These are phyloP conservation scores for Melinopterus prodromus DNA, from an alignment of 2,888 invertebrate species.

Conservation along the genomic window DNA sequence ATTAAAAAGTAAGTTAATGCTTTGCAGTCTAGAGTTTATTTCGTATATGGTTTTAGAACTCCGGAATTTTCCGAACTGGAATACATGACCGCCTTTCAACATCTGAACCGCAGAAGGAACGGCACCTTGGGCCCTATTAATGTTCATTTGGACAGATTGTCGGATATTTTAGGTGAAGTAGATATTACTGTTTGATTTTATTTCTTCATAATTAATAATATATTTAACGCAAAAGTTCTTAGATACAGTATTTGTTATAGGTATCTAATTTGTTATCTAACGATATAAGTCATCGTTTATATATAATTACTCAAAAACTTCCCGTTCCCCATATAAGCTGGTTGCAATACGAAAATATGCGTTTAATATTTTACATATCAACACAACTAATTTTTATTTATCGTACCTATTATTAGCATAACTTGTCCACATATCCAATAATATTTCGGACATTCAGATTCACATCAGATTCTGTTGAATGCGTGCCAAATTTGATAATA, in stretches of 20 bases:
- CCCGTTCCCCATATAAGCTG: constrained; percentile 64
- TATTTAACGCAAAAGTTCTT: too few relatives aligned
- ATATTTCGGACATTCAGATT: constrained; percentile 63
- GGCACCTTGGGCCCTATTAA: constrained; percentile 67
- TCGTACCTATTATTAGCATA: constrained; percentile 70
- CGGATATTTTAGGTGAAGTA: constrained; percentile 84
- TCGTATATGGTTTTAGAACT: too few relatives aligned
- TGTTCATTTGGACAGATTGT: constrained; percentile 79
- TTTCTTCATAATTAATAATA: constrained; percentile 5
- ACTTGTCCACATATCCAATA: constrained; percentile 65
- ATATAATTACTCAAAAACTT: constrained; percentile 65
- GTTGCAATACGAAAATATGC: constrained; percentile 44
- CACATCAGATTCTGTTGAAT: constrained; percentile 59
- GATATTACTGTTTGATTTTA: constrained; percentile 75
- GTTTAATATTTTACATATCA: too few relatives aligned
- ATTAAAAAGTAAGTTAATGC: too few relatives aligned
- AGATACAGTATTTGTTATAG: background rate
- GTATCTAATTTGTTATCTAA: background rate
- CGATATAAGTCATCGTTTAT: constrained; percentile 31
- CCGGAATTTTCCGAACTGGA: constrained; percentile 88
- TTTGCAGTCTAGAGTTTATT: too few relatives aligned
- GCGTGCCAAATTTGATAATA: constrained; percentile 60
- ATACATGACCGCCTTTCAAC: constrained; percentile 84
- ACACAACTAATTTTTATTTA: too few relatives aligned
- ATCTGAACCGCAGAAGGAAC: constrained; percentile 71